These are phyloP conservation scores for Mixornis gularis DNA, from an alignment of 2,113 vertebrate genomes.

Conservation along the genomic window DNA sequence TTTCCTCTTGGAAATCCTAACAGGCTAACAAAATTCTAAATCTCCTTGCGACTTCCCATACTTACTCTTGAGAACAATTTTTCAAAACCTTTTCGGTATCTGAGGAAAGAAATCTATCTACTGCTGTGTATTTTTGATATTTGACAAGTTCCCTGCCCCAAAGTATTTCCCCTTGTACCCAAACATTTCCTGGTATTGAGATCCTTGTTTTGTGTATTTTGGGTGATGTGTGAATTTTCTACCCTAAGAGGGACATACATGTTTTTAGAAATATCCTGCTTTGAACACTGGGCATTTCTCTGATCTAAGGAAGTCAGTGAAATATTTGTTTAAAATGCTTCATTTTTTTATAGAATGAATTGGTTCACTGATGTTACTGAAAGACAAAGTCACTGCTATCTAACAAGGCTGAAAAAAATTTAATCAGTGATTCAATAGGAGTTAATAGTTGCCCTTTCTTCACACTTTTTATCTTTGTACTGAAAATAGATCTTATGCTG, in stretches of 20 bases:
- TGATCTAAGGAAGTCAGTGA: not conserved
- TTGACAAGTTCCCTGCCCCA: not conserved
- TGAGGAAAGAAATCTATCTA: not conserved
- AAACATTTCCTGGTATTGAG: not conserved
- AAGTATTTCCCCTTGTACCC: not conserved
- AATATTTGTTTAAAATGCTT: not conserved
- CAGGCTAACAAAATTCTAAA: not conserved
- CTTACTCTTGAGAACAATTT: not conserved
- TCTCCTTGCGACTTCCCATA: not conserved
- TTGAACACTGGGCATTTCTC: not conserved
- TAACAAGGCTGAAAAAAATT: conserved; percentile 11
- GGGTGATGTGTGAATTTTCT: not conserved
- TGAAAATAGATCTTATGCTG: conserved; percentile 6
- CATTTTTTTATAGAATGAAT: not conserved
- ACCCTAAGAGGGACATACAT: not conserved
- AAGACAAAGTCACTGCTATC: not conserved
- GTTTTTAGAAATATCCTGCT: not conserved
- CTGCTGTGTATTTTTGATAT: not conserved
- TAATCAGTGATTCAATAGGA: conserved; percentile 4
- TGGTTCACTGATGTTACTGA: not conserved
- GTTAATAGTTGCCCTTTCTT: conserved; percentile 28
- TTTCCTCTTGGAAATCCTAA: not conserved
- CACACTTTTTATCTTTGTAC: conserved; percentile 22
- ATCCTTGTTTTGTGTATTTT: not conserved
- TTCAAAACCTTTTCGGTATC: not conserved